phyloP scores from a whole-genome alignment of 2,113 vertebrate species.

The Prunella fulvescens region DNA sequence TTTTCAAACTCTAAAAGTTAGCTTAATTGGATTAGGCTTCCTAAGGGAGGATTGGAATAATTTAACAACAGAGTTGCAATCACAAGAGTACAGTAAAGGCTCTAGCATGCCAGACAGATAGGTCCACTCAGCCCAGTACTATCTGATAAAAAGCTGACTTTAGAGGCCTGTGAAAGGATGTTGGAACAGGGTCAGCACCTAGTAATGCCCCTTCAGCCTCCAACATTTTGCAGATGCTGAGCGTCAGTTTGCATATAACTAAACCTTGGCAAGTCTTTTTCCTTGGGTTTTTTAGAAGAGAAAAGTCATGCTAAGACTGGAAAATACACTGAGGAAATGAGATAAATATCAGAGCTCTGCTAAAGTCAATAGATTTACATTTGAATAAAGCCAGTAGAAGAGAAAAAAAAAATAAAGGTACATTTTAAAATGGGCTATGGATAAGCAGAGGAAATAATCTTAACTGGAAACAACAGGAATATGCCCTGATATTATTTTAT shows the following conservation, averaged over 20 bases:
- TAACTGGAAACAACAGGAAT: background rate
- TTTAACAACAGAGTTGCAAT: background rate
- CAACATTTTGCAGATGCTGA: background rate
- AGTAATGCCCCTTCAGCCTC: background rate
- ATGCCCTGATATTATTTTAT: background rate
- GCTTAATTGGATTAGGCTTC: background rate
- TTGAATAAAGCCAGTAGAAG: background rate
- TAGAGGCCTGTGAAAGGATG: background rate
- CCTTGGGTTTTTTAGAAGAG: background rate
- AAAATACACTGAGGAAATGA: conserved; percentile 33
- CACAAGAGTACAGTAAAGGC: background rate
- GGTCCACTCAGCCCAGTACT: background rate
- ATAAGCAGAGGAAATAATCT: background rate
- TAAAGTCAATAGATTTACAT: conserved; percentile 37
- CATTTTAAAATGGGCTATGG: background rate
- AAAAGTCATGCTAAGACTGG: background rate
- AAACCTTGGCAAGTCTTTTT: background rate
- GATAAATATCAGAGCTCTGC: conserved; percentile 32
- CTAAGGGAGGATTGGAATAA: background rate
- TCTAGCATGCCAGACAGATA: background rate
- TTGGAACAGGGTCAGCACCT: background rate
- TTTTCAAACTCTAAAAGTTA: background rate
- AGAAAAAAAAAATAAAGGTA: background rate
- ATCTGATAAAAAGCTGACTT: background rate
- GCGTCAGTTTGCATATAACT: background rate